Conservation (phyloP, 2,888 invertebrate species). For the Rhingia campestris region DNA sequence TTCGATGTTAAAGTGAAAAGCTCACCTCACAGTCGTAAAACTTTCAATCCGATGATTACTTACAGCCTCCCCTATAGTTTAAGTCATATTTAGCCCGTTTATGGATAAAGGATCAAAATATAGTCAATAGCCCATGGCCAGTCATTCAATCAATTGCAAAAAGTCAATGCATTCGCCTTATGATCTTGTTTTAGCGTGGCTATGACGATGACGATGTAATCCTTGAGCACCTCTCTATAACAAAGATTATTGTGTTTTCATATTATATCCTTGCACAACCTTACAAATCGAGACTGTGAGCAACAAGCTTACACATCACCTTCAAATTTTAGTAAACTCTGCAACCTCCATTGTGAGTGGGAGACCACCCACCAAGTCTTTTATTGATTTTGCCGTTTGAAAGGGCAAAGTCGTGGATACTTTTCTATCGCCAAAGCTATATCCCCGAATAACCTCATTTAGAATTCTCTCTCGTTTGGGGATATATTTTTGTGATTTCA, state of each 20-base stretch:
- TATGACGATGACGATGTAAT: conserved; percentile 18
- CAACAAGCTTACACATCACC: conserved; percentile 37
- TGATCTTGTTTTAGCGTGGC: not conserved
- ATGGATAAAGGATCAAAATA: too few species aligned
- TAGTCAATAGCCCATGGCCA: too few species aligned
- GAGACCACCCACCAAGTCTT: too few species aligned
- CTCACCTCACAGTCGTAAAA: too few species aligned
- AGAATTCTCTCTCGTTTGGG: conserved; percentile 40
- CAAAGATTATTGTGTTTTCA: conserved; percentile 25
- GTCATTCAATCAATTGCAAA: too few species aligned
- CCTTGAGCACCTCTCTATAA: conserved; percentile 23
- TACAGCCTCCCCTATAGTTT: too few species aligned
- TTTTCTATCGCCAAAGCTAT: conserved; percentile 6
- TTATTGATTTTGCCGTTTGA: conserved; percentile 12
- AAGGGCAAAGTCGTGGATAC: conserved; percentile 11
- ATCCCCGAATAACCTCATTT: conserved; percentile 59
- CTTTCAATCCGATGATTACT: too few species aligned
- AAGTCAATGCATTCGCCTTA: not conserved
- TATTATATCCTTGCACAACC: not conserved
- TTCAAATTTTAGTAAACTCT: not conserved
- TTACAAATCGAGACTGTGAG: conserved; percentile 10
- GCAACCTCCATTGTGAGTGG: not conserved
- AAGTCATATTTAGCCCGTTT: too few species aligned
- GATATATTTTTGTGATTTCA: conserved; percentile 53
- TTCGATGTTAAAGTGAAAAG: too few species aligned